These are phyloP conservation scores for Leptinotarsa tumamoca DNA, from an alignment of 2,888 invertebrate species.

Conservation along the genomic window DNA sequence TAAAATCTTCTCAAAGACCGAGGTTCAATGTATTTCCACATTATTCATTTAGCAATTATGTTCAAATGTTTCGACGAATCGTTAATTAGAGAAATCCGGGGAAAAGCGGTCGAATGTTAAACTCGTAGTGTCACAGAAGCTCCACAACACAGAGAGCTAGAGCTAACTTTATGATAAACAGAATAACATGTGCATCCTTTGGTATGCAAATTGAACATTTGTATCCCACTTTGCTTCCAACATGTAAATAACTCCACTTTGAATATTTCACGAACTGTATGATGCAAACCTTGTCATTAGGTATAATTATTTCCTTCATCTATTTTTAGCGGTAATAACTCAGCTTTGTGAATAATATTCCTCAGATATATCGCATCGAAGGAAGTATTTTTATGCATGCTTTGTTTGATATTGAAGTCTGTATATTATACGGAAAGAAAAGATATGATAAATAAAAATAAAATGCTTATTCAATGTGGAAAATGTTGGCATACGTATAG, in stretches of 20 bases:
- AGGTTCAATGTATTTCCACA: too few species aligned
- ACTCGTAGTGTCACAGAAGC: neutral
- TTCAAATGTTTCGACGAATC: neutral
- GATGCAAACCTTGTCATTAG: slow-evolving; percentile 9
- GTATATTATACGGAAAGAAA: too few species aligned
- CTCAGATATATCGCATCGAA: neutral
- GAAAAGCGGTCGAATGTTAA: neutral
- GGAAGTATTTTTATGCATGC: neutral
- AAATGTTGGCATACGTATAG: too few species aligned
- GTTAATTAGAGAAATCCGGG: neutral
- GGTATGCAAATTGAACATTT: slow-evolving; percentile 28
- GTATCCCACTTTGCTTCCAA: slow-evolving; percentile 16
- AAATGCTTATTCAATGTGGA: too few species aligned
- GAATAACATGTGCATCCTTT: slow-evolving; percentile 29
- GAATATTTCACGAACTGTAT: slow-evolving; percentile 22
- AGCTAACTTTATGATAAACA: slow-evolving; percentile 21
- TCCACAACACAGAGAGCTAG: slow-evolving; percentile 7
- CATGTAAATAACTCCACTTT: slow-evolving; percentile 27
- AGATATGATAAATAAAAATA: too few species aligned
- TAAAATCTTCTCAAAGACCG: too few species aligned
- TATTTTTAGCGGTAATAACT: slow-evolving; percentile 5
- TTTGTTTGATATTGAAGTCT: neutral
- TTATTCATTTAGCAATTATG: too few species aligned
- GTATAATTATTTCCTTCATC: slow-evolving; percentile 16
- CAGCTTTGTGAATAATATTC: slow-evolving; percentile 5